Conservation (phyloP, 2,888 invertebrate species). For the Dynastes tityus region DNA sequence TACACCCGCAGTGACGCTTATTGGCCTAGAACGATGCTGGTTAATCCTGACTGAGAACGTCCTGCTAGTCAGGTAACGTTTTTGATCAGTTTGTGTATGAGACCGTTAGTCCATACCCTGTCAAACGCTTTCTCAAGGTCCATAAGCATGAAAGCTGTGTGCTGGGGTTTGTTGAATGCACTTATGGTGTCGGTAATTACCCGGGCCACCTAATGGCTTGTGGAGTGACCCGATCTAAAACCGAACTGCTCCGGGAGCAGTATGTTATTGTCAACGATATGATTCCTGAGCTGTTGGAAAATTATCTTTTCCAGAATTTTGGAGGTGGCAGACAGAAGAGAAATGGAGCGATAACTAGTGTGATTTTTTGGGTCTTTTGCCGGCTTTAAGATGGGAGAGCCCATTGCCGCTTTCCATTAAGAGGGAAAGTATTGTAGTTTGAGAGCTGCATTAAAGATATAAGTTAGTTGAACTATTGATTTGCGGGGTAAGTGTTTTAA, state of each 20-base stretch:
- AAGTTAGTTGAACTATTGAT: slow-evolving; percentile 55
- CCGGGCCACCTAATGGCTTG: slow-evolving; percentile 59
- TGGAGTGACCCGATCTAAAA: slow-evolving; percentile 61
- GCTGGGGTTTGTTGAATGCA: slow-evolving; percentile 57
- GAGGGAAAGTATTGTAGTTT: slow-evolving; percentile 56
- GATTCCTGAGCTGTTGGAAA: neutral
- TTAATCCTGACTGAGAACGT: slow-evolving; percentile 57
- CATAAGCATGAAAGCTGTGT: slow-evolving; percentile 60
- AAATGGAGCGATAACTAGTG: slow-evolving; percentile 51
- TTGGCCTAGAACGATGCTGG: neutral
- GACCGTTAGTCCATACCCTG: slow-evolving; percentile 63
- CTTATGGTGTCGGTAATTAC: slow-evolving; percentile 57
- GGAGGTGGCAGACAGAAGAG: slow-evolving; percentile 46
- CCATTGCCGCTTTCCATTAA: slow-evolving; percentile 56
- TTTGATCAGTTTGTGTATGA: slow-evolving; percentile 58
- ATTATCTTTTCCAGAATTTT: slow-evolving; percentile 51
- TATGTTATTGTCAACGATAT: slow-evolving; percentile 39
- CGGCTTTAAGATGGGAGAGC: slow-evolving; percentile 56
- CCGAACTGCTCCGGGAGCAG: slow-evolving; percentile 61
- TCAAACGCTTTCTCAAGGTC: slow-evolving; percentile 64
- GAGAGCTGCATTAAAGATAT: slow-evolving; percentile 56
- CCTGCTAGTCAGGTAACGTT: slow-evolving; percentile 55
- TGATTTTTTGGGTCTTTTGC: slow-evolving; percentile 34
- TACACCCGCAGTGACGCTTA: neutral
- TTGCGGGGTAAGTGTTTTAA: neutral